phyloP scores from a whole-genome alignment of 1,140 invertebrate species.

The Ditylenchus dipsaci region DNA sequence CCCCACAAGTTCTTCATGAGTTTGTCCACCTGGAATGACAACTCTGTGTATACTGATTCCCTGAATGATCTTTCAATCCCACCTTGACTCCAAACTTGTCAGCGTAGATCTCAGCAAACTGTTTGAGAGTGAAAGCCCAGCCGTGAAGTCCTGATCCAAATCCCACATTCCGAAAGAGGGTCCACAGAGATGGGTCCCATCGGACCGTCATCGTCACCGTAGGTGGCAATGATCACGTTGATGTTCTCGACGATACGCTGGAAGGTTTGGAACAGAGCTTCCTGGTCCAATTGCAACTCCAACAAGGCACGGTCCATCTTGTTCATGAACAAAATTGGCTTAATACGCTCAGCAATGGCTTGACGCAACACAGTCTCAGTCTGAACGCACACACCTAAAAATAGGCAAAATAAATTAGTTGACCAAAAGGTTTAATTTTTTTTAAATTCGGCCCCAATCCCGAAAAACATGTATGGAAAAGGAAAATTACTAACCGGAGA shows the following conservation, averaged over 20 bases:
- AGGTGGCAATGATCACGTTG: conserved; percentile 99
- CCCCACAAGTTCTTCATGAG: conserved; percentile 89
- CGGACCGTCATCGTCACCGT: conserved; percentile 86
- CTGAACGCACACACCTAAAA: conserved; percentile 93
- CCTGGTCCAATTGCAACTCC: conserved; percentile 81
- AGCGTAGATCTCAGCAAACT: conserved; percentile 97
- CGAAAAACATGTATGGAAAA: neutral
- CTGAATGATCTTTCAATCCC: too few relatives aligned
- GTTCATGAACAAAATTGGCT: conserved; percentile 99
- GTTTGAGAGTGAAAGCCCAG: conserved; percentile 98
- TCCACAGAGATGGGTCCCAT: conserved; percentile 98
- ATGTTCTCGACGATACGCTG: conserved; percentile 99
- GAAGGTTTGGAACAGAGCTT: conserved; percentile 98
- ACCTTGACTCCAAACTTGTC: conserved; percentile 64
- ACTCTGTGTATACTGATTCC: neutral
- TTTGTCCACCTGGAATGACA: conserved; percentile 68
- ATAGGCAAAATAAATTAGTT: conserved; percentile 11
- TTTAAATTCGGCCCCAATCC: too few relatives aligned
- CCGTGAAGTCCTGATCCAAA: conserved; percentile 97
- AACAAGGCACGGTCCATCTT: conserved; percentile 95
- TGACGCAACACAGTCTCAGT: conserved; percentile 97
- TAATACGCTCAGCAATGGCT: conserved; percentile 96
- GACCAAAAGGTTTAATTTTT: neutral
- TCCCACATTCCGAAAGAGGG: conserved; percentile 94
- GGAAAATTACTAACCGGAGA: conserved; percentile 71